Conservation (phyloP, 2,888 invertebrate species). For the Drosophila paranaensis region DNA sequence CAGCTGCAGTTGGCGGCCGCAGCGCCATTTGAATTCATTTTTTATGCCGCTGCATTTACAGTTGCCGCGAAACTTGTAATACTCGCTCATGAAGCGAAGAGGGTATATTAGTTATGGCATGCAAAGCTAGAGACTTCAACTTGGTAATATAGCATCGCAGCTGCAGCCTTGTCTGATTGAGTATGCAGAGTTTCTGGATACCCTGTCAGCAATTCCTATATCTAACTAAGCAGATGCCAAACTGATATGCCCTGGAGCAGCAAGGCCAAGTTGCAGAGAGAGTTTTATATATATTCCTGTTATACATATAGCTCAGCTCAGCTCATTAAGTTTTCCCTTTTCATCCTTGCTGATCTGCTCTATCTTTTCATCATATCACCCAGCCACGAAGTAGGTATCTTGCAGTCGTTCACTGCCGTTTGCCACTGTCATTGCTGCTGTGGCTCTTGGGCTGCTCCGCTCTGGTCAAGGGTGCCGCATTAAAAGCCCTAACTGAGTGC, state of each 20-base stretch:
- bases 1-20: conserved; percentile 41
- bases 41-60: conserved; percentile 49
- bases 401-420: background rate
- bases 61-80: conserved; percentile 18
- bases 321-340: too few relatives aligned
- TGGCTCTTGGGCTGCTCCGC: background rate
- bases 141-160: too few relatives aligned
- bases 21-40: conserved; percentile 47
- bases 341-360: too few relatives aligned
- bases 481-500: conserved; percentile 14
- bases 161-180: too few relatives aligned
- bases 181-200: too few relatives aligned
- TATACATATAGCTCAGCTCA: too few relatives aligned
- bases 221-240: too few relatives aligned
- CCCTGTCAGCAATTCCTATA: too few relatives aligned
- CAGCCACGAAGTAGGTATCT: background rate
- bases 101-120: background rate
- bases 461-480: conserved; percentile 16
- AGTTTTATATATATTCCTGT: too few relatives aligned
- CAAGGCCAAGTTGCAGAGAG: too few relatives aligned
- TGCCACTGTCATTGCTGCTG: background rate
- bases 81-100: background rate
- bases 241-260: too few relatives aligned
- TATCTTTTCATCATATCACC: background rate
- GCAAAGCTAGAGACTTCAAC: too few relatives aligned